phyloP scores from a whole-genome alignment of 2,113 vertebrate genomes.

The Erythrocebus patas region DNA sequence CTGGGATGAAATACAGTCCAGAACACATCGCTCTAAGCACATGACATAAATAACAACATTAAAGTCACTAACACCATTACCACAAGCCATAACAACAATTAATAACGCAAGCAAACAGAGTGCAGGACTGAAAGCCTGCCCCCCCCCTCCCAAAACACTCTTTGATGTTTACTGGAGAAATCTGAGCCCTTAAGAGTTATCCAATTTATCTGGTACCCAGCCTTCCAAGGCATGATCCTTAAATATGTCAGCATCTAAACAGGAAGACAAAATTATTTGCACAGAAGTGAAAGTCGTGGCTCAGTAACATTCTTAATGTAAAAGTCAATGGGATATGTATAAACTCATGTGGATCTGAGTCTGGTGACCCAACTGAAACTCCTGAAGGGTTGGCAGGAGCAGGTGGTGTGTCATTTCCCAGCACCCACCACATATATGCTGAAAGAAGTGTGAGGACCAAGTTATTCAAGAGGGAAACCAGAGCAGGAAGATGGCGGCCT shows the following conservation, averaged over 20 bases:
- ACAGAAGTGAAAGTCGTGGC: constrained; percentile 46
- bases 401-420: background rate
- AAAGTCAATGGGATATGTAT: constrained; percentile 3
- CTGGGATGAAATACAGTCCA: constrained; percentile 46
- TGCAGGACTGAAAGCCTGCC: background rate
- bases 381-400: background rate
- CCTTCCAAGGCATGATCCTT: constrained; percentile 59
- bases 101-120: constrained; percentile 51
- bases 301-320: constrained; percentile 53
- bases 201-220: constrained; percentile 47
- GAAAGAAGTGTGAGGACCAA: background rate
- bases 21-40: constrained; percentile 24
- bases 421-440: background rate
- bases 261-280: constrained; percentile 49
- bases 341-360: background rate
- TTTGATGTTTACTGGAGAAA: constrained; percentile 50
- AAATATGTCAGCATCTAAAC: constrained; percentile 46
- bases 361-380: background rate
- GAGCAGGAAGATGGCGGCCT: constrained; percentile 10
- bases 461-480: background rate
- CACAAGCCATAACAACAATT: constrained; percentile 56
- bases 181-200: background rate
- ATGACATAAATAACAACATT: constrained; percentile 71
- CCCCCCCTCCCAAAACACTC: background rate
- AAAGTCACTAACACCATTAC: constrained; percentile 58